These are phyloP conservation scores for Acronicta aceris DNA, from an alignment of 2,888 invertebrate species.

Conservation along the genomic window DNA sequence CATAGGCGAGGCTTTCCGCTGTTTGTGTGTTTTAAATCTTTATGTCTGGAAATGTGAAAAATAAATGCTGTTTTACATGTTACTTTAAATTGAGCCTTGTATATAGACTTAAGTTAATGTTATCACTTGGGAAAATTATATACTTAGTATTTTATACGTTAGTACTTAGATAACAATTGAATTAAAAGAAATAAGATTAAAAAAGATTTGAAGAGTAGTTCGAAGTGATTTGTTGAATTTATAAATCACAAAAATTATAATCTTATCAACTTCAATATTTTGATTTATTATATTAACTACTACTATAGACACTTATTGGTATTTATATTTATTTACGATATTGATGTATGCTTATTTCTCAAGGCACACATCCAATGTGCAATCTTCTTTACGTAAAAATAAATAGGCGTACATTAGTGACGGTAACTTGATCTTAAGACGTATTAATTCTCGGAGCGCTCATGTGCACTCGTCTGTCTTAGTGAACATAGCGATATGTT, in stretches of 20 bases:
- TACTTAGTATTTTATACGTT: too few relatives aligned
- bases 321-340: too few relatives aligned
- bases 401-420: slow-evolving; percentile 66
- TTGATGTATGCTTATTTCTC: not conserved
- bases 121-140: too few relatives aligned
- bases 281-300: too few relatives aligned
- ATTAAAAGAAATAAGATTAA: too few relatives aligned
- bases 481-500: slow-evolving; percentile 22
- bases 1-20: slow-evolving; percentile 15
- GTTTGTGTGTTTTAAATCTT: slow-evolving; percentile 21
- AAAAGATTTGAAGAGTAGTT: too few relatives aligned
- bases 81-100: not conserved
- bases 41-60: not conserved
- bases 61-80: not conserved
- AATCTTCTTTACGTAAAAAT: slow-evolving; percentile 54
- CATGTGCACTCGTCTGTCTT: slow-evolving; percentile 51
- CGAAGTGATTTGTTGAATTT: too few relatives aligned
- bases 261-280: too few relatives aligned
- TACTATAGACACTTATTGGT: too few relatives aligned
- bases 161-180: too few relatives aligned
- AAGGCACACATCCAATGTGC: slow-evolving; percentile 28
- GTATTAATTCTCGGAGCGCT: slow-evolving; percentile 64
- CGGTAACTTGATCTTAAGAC: slow-evolving; percentile 66
- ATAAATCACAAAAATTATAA: too few relatives aligned
- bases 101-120: too few relatives aligned